Conservation (phyloP, 2,797 vertebrate genomes). For the Mareca penelope region DNA sequence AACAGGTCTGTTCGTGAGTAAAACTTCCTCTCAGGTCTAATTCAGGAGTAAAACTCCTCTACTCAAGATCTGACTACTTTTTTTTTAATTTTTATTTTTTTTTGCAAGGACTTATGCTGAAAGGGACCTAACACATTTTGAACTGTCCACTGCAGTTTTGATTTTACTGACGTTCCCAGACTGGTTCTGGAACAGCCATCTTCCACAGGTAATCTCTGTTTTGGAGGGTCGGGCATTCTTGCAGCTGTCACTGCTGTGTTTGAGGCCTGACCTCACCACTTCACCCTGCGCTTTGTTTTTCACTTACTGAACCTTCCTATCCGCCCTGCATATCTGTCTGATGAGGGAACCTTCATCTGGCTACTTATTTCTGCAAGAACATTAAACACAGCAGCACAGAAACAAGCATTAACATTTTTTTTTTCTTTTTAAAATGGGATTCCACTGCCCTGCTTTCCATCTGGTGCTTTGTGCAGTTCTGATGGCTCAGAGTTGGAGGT, state of each 20-base stretch:
- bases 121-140: accelerated
- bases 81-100: too few relatives aligned
- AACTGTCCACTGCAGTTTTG: neutral
- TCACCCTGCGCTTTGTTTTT: neutral
- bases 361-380: neutral
- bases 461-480: neutral
- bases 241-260: neutral
- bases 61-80: neutral
- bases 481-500: neutral
- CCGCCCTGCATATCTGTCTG: neutral
- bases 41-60: neutral
- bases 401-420: accelerated
- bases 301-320: accelerated
- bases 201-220: neutral
- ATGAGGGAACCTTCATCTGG: neutral
- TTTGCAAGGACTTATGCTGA: neutral
- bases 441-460: neutral
- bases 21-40: neutral
- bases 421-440: neutral
- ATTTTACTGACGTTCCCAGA: accelerated
- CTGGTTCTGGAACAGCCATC: neutral
- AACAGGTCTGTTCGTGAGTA: neutral
- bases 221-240: neutral
- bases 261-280: accelerated
- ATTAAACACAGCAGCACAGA: neutral